Percentiles rank a stretch among this genome's conserved stretches.
Evolutionary conservation across 2,113 vertebrate species (phyloP).

Genomic region (Cricetomys ansorgei): DNA sequence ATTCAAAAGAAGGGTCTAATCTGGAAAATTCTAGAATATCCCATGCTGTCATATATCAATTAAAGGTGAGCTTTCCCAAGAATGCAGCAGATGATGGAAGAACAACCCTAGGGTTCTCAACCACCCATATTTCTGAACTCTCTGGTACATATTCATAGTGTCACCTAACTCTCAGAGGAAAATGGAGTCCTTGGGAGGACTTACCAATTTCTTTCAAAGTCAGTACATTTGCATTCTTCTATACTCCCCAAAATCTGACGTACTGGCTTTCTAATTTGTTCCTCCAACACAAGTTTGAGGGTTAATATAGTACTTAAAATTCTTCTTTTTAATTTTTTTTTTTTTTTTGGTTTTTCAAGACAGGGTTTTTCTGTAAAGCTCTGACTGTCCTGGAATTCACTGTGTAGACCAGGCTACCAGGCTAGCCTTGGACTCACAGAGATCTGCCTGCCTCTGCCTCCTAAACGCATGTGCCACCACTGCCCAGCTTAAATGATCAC

Average conservation of each 20-base stretch:
- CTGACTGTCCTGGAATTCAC: too few species aligned
- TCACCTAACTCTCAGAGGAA: not conserved
- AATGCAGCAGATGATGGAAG: not conserved
- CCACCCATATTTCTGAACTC: not conserved
- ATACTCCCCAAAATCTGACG: not conserved
- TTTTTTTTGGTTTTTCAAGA: too few species aligned
- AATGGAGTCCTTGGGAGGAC: not conserved
- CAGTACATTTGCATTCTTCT: not conserved
- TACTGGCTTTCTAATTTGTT: not conserved
- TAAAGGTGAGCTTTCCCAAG: not conserved
- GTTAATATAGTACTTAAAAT: not conserved
- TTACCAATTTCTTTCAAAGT: not conserved
- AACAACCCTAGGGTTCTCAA: not conserved
- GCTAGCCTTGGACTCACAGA: too few species aligned
- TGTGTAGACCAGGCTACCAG: too few species aligned
- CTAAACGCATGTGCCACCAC: too few species aligned
- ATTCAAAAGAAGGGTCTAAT: not conserved
- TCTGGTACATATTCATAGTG: not conserved
- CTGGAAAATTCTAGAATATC: not conserved
- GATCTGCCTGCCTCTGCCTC: too few species aligned
- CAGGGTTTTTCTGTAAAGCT: too few species aligned
- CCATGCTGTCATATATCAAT: rapidly evolving
- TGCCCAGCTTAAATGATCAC: slow-evolving; percentile 45
- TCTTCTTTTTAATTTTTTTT: too few species aligned
- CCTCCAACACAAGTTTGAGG: not conserved